Conservation (phyloP, 2,113 vertebrate genomes). For the Archilochus colubris region DNA sequence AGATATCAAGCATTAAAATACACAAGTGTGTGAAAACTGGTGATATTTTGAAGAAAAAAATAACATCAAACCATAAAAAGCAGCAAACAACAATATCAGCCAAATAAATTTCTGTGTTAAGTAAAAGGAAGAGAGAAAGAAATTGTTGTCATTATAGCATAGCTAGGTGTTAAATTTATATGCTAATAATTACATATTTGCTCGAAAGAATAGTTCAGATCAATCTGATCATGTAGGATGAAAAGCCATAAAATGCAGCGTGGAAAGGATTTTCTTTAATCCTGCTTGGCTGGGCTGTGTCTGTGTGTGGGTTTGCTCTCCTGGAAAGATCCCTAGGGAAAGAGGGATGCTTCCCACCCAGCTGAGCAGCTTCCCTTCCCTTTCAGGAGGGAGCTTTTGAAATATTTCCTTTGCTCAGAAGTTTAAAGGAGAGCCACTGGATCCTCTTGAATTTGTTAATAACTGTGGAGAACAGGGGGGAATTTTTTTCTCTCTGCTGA, state of each 20-base stretch:
- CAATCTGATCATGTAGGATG: not conserved
- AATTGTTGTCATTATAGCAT: not conserved
- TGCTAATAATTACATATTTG: slow-evolving; percentile 41
- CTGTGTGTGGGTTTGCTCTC: not conserved
- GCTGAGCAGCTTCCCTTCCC: not conserved
- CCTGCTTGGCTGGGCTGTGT: not conserved
- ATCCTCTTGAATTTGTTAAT: not conserved
- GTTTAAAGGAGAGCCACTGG: not conserved
- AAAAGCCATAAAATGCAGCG: not conserved
- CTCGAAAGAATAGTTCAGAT: not conserved
- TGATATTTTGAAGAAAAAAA: not conserved
- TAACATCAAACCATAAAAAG: not conserved
- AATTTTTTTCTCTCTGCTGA: not conserved
- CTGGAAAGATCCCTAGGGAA: not conserved
- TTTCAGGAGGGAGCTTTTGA: not conserved
- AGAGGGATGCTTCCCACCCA: not conserved
- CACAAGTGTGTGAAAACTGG: not conserved
- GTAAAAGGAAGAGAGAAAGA: not conserved
- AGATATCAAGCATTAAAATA: not conserved
- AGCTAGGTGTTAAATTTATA: not conserved
- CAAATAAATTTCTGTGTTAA: not conserved
- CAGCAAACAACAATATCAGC: not conserved
- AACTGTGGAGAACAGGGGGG: fast-evolving
- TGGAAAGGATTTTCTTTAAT: slow-evolving; percentile 48
- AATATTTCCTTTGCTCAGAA: not conserved